Evolutionary conservation across 1,140 invertebrate genomes (phyloP), one percentile per base, ranked within the genome.

Genomic region (Andrena cerasifolii): DNA sequence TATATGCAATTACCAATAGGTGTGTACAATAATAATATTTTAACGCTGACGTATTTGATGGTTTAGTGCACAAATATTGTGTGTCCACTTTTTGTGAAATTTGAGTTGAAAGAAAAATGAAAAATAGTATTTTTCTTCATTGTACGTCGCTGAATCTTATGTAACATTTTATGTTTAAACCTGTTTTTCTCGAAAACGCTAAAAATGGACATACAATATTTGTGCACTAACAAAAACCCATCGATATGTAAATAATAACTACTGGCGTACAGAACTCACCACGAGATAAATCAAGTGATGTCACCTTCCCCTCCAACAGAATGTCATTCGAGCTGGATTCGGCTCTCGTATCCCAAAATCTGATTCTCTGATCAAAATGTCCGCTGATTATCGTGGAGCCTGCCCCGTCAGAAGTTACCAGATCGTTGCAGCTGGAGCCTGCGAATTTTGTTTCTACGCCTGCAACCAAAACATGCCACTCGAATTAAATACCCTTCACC

Each of bases 401-500:
- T 1, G 97, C 95, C 51, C 96, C 95, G 87, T 98, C 96, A 26
- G 95, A 95, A 65, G 96, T 98, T 40, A 99, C 98, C 26, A 99
- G 93, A 93, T 99, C 99, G 91, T 99, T 98, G 91, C 98, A 99
- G 88, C 96, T 98, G 10, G 98, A 99, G 24, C 98, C 98, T 72
- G 98, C 98, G 91, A 99, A 99, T 93, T 99, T 98, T 1, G 99
- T 99, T 91, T 98, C 97, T 80, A 97, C 96, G 93, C 97, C 97
- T 98, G 92, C 71, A 89, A 84, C 77, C 85, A 84, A 40, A 84
- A 81, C 86, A 82, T 84, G 68, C 45, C 33, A 0, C 4, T 18
- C 0, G 3, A 14, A 7, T 68, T 31, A 54, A 65, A 2, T 16
- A 21, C 18, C 10, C 40, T 1, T 21, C 1, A 3, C 5, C 18